These are phyloP conservation scores for Grantiella picta DNA, from an alignment of 2,113 vertebrate genomes.

Conservation along the genomic window DNA sequence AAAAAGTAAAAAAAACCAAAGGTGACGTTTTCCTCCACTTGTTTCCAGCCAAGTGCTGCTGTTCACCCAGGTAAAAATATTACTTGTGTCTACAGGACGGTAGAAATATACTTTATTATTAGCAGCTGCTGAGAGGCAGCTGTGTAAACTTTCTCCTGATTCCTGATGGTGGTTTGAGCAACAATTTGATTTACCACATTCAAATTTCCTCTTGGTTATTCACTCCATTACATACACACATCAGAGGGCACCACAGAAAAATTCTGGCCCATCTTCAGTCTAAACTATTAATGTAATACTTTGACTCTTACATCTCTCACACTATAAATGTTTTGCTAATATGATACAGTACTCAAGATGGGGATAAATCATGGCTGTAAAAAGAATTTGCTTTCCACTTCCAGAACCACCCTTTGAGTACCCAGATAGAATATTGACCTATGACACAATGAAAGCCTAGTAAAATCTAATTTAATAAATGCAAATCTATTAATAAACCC, in stretches of 20 bases:
- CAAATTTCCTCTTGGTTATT: not conserved
- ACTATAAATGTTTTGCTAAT: conserved; percentile 55
- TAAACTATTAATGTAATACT: conserved; percentile 22
- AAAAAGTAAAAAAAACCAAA: not conserved
- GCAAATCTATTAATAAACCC: not conserved
- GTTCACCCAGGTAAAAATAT: not conserved
- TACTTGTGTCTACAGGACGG: not conserved
- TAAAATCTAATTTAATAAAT: not conserved
- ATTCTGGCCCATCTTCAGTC: not conserved
- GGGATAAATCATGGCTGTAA: not conserved
- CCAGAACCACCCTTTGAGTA: not conserved
- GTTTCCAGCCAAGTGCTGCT: not conserved
- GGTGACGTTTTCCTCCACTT: not conserved
- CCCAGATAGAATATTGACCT: not conserved
- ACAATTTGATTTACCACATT: conserved; percentile 17
- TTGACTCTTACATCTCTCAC: not conserved
- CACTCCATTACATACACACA: not conserved
- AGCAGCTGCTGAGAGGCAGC: not conserved
- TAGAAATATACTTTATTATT: not conserved
- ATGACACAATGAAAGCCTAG: not conserved
- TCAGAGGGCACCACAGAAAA: conserved; percentile 2
- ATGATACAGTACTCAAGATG: not conserved
- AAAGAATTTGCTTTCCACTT: not conserved
- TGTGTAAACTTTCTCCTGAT: conserved; percentile 10
- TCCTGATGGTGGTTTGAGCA: not conserved